Percentiles rank a stretch among this genome's conserved stretches.
phyloP scores from a whole-genome alignment of 2,888 invertebrate species.

The Acanthococcus lagerstroemiae region DNA sequence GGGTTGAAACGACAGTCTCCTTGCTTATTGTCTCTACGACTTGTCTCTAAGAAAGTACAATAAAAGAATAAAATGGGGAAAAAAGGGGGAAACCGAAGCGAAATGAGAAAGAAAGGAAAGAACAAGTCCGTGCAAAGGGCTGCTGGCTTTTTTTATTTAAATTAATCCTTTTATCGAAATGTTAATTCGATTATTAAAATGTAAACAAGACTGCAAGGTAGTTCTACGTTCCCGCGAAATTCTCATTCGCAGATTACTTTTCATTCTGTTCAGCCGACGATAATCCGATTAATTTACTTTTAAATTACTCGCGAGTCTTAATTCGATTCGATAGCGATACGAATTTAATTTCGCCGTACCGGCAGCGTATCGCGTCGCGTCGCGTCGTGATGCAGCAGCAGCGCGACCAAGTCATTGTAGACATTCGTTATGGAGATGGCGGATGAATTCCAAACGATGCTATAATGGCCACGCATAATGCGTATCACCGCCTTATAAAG shows the following conservation, averaged over 20 bases:
- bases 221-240: background rate
- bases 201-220: slow-evolving; percentile 18
- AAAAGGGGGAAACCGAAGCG: background rate
- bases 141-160: slow-evolving; percentile 16
- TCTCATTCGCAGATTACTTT: background rate
- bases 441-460: too few relatives aligned
- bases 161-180: slow-evolving; percentile 29
- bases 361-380: too few relatives aligned
- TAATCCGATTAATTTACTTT: background rate
- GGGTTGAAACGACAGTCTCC: background rate
- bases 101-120: background rate
- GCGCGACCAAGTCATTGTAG: too few relatives aligned
- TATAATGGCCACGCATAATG: too few relatives aligned
- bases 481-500: too few relatives aligned
- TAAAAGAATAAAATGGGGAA: background rate
- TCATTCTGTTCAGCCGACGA: background rate
- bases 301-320: background rate
- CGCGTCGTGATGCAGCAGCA: too few relatives aligned
- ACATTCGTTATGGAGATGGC: too few relatives aligned
- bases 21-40: background rate
- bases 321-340: background rate
- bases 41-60: background rate
- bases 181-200: slow-evolving; percentile 29
- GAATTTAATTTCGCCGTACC: background rate
- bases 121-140: background rate